These are phyloP conservation scores for Eleginops maclovinus DNA, from an alignment of 2,113 vertebrate species.

Conservation along the genomic window DNA sequence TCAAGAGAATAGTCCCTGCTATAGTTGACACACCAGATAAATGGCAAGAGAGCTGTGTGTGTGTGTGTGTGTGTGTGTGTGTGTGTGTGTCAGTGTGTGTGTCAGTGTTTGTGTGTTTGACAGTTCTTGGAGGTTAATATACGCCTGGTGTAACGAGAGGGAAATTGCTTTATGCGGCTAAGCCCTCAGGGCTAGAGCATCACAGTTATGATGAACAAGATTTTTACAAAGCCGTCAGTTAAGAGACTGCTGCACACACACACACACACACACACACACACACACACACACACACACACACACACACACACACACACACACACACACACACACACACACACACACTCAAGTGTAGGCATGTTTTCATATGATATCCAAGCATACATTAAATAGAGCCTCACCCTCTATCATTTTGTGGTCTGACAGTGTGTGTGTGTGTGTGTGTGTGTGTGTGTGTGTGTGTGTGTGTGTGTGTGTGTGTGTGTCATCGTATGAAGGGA, in stretches of 20 bases:
- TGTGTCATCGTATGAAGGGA: slow-evolving; percentile 39
- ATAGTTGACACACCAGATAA: slow-evolving; percentile 69
- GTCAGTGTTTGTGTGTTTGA: slow-evolving; percentile 61
- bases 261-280: slow-evolving; percentile 28
- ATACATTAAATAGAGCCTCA: slow-evolving; percentile 34
- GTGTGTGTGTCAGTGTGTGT: slow-evolving; percentile 50
- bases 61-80: slow-evolving; percentile 25
- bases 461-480: slow-evolving; percentile 22
- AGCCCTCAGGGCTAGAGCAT: slow-evolving; percentile 75
- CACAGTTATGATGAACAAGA: slow-evolving; percentile 78
- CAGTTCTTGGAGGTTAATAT: slow-evolving; percentile 75
- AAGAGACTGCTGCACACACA: slow-evolving; percentile 53
- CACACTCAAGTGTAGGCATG: slow-evolving; percentile 5
- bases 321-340: slow-evolving; percentile 2
- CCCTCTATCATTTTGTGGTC: slow-evolving; percentile 51
- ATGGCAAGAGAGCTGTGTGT: slow-evolving; percentile 55
- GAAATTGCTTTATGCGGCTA: slow-evolving; percentile 76
- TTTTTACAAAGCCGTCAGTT: slow-evolving; percentile 74
- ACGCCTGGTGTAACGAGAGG: slow-evolving; percentile 73
- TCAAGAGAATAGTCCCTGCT: slow-evolving; percentile 66
- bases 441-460: slow-evolving; percentile 10
- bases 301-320: slow-evolving; percentile 20
- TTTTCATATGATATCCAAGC: slow-evolving; percentile 40
- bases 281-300: slow-evolving; percentile 28
- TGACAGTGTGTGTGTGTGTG: slow-evolving; percentile 10